Evolutionary conservation across 2,113 vertebrate genomes (phyloP).

Genomic region (Saguinus imperator): DNA sequence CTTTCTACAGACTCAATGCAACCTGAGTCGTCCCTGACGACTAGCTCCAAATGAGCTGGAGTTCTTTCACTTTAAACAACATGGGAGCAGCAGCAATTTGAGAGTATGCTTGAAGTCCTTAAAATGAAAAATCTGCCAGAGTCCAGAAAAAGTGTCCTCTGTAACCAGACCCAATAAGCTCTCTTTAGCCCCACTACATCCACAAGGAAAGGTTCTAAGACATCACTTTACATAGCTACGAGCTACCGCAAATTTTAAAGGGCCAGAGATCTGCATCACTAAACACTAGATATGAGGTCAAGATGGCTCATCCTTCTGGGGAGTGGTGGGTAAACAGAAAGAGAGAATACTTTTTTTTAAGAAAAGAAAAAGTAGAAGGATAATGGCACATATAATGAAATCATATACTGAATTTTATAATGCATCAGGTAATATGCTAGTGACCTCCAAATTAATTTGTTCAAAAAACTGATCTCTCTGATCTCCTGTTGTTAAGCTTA

Average conservation of each 20-base stretch:
- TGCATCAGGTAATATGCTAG: not conserved
- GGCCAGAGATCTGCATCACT: not conserved
- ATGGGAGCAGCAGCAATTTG: not conserved
- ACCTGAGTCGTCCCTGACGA: not conserved
- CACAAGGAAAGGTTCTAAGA: not conserved
- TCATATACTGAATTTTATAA: not conserved
- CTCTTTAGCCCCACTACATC: accelerated
- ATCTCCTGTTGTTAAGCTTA: not conserved
- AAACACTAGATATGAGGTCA: not conserved
- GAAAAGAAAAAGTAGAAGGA: not conserved
- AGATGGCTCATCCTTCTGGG: not conserved
- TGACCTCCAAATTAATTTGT: not conserved
- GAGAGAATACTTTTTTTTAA: not conserved
- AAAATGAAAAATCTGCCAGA: not conserved
- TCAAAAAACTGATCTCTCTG: not conserved
- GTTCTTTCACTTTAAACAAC: not conserved
- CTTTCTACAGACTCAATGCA: not conserved
- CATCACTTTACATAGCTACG: not conserved
- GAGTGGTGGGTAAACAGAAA: not conserved
- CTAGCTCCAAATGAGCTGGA: not conserved
- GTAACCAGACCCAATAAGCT: not conserved
- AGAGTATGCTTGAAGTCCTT: not conserved
- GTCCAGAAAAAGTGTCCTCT: not conserved
- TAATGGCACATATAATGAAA: not conserved
- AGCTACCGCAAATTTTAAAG: not conserved